These are phyloP conservation scores for Regulus satrapa DNA, from an alignment of 2,113 vertebrate species.

Conservation along the genomic window DNA sequence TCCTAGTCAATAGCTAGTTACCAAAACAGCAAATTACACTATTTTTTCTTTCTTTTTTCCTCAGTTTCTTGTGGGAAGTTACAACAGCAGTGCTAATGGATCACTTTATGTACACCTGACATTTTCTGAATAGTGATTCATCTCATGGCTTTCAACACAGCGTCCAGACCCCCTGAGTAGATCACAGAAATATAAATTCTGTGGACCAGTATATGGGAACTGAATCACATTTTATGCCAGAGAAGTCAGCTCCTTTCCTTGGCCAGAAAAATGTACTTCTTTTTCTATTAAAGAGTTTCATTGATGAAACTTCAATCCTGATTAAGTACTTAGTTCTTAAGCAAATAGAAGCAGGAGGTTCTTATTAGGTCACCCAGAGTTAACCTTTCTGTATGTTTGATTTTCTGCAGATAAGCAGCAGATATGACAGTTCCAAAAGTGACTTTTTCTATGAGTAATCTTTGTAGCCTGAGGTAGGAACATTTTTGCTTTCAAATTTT, in stretches of 20 bases:
- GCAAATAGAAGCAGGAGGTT: not conserved
- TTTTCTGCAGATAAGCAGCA: not conserved
- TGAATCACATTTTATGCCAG: not conserved
- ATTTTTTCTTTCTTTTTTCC: not conserved
- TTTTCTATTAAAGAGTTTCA: not conserved
- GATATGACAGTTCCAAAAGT: not conserved
- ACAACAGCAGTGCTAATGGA: not conserved
- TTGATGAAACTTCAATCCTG: not conserved
- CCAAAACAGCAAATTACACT: not conserved
- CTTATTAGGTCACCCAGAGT: not conserved
- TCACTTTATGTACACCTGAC: not conserved
- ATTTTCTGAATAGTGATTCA: not conserved
- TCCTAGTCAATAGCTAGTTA: not conserved
- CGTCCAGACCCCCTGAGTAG: not conserved
- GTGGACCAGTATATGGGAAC: not conserved
- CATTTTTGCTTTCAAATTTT: not conserved
- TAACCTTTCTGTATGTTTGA: not conserved
- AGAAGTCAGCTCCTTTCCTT: not conserved
- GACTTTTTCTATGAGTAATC: not conserved
- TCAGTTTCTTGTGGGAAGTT: not conserved
- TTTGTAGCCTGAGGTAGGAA: not conserved
- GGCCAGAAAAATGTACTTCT: not conserved
- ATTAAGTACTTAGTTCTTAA: not conserved
- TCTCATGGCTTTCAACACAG: not conserved
- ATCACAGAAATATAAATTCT: not conserved